Conservation (phyloP, 2,888 invertebrate species). For the Liposcelis brunnea region DNA sequence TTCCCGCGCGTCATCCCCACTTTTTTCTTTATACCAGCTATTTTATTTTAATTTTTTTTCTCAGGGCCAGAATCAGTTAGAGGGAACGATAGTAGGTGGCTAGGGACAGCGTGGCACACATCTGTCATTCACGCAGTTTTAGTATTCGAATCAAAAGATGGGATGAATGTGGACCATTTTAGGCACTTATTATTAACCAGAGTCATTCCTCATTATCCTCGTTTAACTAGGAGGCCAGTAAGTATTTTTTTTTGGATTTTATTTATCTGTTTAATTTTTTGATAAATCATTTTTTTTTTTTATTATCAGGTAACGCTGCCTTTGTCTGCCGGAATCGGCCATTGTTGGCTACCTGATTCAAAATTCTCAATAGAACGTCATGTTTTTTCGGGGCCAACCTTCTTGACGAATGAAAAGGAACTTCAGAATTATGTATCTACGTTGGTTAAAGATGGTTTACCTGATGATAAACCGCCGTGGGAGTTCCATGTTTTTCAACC, state of each 20-base stretch:
- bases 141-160: constrained; percentile 25
- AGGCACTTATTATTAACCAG: constrained; percentile 29
- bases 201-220: constrained; percentile 27
- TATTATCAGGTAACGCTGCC: constrained; percentile 17
- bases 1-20: constrained; percentile 13
- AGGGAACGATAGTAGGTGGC: constrained; percentile 29
- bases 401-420: constrained; percentile 16
- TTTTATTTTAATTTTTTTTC: constrained; percentile 6
- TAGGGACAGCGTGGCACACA: constrained; percentile 23
- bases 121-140: constrained; percentile 32
- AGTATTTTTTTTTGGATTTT: background rate
- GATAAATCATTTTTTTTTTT: background rate
- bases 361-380: constrained; percentile 32
- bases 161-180: constrained; percentile 27
- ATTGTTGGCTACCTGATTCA: constrained; percentile 31
- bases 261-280: too few species aligned
- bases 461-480: constrained; percentile 31
- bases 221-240: constrained; percentile 28
- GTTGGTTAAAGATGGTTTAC: constrained; percentile 27
- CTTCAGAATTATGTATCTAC: constrained; percentile 29
- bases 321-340: constrained; percentile 22
- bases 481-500: constrained; percentile 31
- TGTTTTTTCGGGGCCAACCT: constrained; percentile 22
- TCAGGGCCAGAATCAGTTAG: constrained; percentile 20
- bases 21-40: background rate